Conservation (phyloP, 1,140 invertebrate genomes). For the Sycophila sp. region DNA sequence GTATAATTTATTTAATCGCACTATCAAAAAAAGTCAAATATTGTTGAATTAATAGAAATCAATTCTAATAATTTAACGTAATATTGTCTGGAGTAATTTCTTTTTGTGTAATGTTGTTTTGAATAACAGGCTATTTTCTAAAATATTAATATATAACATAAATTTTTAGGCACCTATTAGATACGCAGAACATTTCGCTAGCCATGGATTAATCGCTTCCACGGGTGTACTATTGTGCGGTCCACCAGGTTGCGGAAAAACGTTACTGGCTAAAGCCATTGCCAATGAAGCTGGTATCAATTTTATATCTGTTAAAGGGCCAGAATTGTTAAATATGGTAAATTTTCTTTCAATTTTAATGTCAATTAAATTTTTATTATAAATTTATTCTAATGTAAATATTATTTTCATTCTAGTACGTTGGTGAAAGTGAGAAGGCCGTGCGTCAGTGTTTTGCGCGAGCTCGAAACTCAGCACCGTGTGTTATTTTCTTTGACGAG, state of each 20-base stretch:
- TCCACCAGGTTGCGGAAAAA: conserved; percentile 95
- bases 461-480: conserved; percentile 94
- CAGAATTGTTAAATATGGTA: conserved; percentile 95
- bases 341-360: conserved; percentile 33
- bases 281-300: conserved; percentile 97
- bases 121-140: neutral
- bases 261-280: conserved; percentile 91
- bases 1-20: conserved; percentile 34
- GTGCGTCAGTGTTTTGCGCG: conserved; percentile 94
- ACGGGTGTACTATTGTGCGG: conserved; percentile 93
- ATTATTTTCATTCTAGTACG: conserved; percentile 77
- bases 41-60: too few relatives aligned
- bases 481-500: conserved; percentile 99
- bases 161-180: conserved; percentile 83
- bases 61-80: too few relatives aligned
- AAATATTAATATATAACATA: neutral
- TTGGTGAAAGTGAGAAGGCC: conserved; percentile 98
- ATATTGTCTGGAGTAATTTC: too few relatives aligned
- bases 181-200: conserved; percentile 81
- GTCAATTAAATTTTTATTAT: neutral
- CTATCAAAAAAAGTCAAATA: too few relatives aligned
- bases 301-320: conserved; percentile 97
- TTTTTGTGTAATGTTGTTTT: too few relatives aligned
- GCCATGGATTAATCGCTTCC: conserved; percentile 80
- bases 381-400: neutral